phyloP scores from a whole-genome alignment of 2,113 vertebrate species.

The Numenius arquata region DNA sequence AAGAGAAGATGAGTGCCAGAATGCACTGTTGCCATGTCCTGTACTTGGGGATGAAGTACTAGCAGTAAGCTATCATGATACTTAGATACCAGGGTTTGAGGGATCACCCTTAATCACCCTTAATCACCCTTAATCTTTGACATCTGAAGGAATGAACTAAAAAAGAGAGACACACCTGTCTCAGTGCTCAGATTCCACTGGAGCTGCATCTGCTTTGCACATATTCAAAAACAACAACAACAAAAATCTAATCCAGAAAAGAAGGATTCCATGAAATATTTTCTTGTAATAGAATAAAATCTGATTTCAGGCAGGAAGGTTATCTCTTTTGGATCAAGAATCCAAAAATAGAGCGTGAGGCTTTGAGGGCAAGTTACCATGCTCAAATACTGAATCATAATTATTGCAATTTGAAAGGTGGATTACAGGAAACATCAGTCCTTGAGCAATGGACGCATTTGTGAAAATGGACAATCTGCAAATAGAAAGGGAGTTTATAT shows the following conservation, averaged over 20 bases:
- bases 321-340: neutral
- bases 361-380: neutral
- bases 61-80: neutral
- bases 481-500: neutral
- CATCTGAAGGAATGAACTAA: neutral
- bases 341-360: neutral
- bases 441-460: neutral
- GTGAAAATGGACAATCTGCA: neutral
- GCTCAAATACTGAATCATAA: neutral
- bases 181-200: neutral
- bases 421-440: neutral
- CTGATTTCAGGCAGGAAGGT: neutral
- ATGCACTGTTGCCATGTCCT: too few relatives aligned
- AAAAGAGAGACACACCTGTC: neutral
- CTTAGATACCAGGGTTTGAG: neutral
- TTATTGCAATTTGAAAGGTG: neutral
- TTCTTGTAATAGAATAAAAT: neutral
- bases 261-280: neutral
- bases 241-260: neutral
- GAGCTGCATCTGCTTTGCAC: neutral
- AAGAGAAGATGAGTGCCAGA: neutral
- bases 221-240: neutral
- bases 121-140: neutral
- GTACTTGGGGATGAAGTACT: neutral
- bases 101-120: neutral